Conservation (phyloP, 2,113 vertebrate species). For the Melanerpes aurifrons region DNA sequence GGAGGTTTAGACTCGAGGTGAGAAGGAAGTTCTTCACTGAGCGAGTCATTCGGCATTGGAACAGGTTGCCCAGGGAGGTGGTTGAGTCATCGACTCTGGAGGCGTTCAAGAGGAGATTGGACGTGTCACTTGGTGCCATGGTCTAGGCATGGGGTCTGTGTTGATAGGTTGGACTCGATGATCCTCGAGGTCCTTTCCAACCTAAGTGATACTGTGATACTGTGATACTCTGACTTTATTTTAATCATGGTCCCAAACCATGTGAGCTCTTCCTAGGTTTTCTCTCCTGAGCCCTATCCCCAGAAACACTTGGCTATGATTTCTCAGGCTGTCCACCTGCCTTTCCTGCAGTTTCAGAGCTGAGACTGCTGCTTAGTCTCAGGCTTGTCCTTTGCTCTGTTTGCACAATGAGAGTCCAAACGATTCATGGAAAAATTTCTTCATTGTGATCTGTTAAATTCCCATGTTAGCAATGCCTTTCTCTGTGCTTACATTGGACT, state of each 20-base stretch:
- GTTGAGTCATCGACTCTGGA: no score
- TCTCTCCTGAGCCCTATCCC: background rate
- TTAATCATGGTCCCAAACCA: background rate
- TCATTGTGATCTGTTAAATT: background rate
- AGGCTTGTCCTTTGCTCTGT: background rate
- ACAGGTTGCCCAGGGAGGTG: no score
- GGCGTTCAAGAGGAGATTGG: no score
- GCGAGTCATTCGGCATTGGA: no score
- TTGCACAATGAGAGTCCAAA: background rate
- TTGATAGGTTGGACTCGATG: no score
- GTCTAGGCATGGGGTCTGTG: no score
- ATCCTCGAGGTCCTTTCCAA: no score
- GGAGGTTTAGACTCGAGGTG: no score
- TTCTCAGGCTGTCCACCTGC: background rate
- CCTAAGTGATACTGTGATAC: no score
- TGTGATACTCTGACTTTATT: slow-evolving; percentile 1
- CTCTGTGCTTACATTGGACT: background rate
- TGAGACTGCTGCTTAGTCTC: background rate
- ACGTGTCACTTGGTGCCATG: no score
- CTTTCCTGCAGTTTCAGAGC: background rate
- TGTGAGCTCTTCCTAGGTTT: background rate
- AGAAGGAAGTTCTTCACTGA: no score
- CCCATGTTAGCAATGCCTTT: background rate
- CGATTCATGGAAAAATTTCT: background rate
- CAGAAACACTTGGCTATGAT: background rate